Base-by-base conservation (phyloP, 2,888 invertebrate genomes). In the Pammene aurita region DNA sequence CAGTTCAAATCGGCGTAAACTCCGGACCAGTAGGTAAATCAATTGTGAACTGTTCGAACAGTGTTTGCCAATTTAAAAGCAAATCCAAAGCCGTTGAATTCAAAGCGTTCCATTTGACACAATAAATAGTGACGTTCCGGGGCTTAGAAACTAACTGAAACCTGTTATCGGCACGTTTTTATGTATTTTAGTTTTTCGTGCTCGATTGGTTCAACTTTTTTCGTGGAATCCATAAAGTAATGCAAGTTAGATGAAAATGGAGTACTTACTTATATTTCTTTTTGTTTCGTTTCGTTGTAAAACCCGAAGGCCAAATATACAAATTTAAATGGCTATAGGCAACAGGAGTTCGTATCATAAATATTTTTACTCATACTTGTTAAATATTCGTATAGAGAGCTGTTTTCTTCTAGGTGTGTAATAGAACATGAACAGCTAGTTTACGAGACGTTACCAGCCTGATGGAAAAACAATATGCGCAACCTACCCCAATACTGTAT, bases 31-130 rank as follows among this genome's bases (percentile, higher is more conserved):
- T 58, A 16, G 26, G 26, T 26, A 26, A 44, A 34, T 42, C 16
- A 63, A 57, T 58, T 41, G 44, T 35, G 48, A 35, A 5, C 41
- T 38, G 62, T 58, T 50, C 52, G 61, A 67, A 44, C 65, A 66
- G 60, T 60, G 64, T 71, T 66, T 67, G 66, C 62, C 73, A 66
- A 73, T 73, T 72, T 64, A 55, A 63, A 63, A 71, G 65, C 63
- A 67, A 71, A 63, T 67, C 67, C 57, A 52, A 57, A 55, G 60
- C 60, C 54, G 70, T 72, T 67, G 72, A 60, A 73, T 72, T 73
- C 72, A 61, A 72, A 71, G 64, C 71, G 71, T 72, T 72, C 72
- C 72, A 72, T 76, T 74, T 84, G 79, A 83, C 81, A 79, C 78
- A 74, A 80, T 80, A 84, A 62, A 62, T 62, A 62, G 61, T 18